A percentile compares a stretch with the other conserved stretches of the same genome.
phyloP scores from a whole-genome alignment of 37 sponge, comb jelly and placozoan species.

The Petrosia ficiformis region DNA sequence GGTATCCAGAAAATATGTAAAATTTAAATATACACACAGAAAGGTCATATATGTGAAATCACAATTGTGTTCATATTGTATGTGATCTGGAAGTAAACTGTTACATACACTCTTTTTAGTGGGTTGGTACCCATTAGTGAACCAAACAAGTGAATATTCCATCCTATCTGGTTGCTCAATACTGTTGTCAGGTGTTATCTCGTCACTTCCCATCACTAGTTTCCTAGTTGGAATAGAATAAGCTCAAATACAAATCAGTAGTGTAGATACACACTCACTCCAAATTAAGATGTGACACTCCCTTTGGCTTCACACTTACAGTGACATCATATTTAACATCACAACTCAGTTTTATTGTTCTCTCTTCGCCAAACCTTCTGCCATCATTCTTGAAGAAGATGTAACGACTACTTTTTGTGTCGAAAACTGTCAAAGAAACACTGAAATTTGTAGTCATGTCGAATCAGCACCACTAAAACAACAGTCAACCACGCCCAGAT shows the following conservation, averaged over 20 bases:
- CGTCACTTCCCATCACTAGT: conserved; percentile 47
- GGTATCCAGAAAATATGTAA: no score
- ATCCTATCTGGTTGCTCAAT: background rate
- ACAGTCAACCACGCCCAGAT: background rate
- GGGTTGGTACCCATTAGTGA: conserved; percentile 50
- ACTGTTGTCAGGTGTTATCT: conserved; percentile 21
- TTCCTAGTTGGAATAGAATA: conserved; percentile 33
- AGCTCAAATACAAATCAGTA: no score
- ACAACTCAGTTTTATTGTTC: conserved; percentile 63
- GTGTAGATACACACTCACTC: no score
- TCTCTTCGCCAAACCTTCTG: conserved; percentile 32
- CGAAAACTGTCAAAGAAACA: conserved; percentile 17
- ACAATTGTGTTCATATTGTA: no score
- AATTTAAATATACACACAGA: background rate
- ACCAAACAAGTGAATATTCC: conserved; percentile 44
- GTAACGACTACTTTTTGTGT: conserved; percentile 25
- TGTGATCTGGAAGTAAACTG: background rate
- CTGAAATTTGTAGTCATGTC: conserved; percentile 15
- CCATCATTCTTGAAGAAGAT: conserved; percentile 79
- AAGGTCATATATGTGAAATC: background rate
- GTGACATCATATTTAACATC: conserved; percentile 66
- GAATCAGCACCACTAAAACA: background rate
- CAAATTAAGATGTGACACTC: no score
- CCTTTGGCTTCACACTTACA: conserved; percentile 49
- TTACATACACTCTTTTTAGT: conserved; percentile 24